Conservation (phyloP, 2,113 vertebrate species). For the Thalassoma bifasciatum region DNA sequence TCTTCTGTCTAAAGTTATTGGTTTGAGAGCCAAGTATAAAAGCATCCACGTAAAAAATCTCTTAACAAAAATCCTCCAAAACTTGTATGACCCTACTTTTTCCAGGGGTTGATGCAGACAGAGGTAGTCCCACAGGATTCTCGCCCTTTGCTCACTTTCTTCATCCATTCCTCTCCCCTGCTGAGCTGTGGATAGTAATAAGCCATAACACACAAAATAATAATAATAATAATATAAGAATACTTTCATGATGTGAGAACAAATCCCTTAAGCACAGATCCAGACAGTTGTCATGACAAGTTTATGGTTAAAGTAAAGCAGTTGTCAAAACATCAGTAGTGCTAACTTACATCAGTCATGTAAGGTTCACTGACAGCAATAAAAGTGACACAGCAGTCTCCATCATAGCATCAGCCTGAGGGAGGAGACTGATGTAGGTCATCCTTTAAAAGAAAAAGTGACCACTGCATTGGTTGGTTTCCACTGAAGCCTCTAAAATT, state of each 20-base stretch:
- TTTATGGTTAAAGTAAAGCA: not conserved
- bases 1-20: no score
- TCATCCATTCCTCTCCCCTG: not conserved
- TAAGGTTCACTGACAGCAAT: not conserved
- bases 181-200: not conserved
- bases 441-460: not conserved
- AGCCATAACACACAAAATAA: not conserved
- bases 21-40: not conserved
- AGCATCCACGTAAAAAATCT: not conserved
- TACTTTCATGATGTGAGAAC: not conserved
- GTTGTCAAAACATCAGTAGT: not conserved
- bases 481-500: not conserved
- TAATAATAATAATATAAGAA: not conserved
- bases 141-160: not conserved
- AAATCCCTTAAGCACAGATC: not conserved
- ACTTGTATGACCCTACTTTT: not conserved
- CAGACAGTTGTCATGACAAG: not conserved
- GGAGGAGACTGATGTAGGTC: not conserved
- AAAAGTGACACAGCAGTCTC: not conserved
- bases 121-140: not conserved
- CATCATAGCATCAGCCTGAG: not conserved
- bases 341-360: not conserved
- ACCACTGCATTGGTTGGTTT: not conserved
- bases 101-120: not conserved
- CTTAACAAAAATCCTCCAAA: not conserved